These are phyloP conservation scores for Athrips mouffetella DNA, from an alignment of 2,888 invertebrate genomes.

Conservation along the genomic window DNA sequence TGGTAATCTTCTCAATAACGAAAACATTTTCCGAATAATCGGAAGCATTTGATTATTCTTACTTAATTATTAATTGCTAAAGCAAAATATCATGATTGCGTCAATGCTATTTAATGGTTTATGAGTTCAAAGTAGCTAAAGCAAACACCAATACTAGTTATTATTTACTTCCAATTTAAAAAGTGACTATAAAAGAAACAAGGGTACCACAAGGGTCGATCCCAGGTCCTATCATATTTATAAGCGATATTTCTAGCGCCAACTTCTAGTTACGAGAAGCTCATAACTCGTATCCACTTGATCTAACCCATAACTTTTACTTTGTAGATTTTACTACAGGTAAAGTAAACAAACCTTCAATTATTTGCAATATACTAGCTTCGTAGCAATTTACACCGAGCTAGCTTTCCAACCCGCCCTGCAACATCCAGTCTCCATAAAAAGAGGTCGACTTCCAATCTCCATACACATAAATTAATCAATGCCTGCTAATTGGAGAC, in stretches of 20 bases:
- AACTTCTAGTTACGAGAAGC: background rate
- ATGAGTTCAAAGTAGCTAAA: no score
- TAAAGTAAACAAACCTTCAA: conserved; percentile 11
- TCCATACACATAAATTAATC: conserved; percentile 19
- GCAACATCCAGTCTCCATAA: conserved; percentile 11
- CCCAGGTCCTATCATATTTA: background rate
- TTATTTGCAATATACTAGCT: conserved; percentile 10
- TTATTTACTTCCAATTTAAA: no score
- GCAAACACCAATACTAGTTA: no score
- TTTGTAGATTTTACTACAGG: conserved; percentile 3
- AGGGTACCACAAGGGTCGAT: background rate
- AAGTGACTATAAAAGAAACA: background rate
- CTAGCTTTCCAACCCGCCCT: conserved; percentile 9
- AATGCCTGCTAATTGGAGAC: conserved; percentile 26
- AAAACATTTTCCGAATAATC: no score
- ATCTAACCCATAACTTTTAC: conserved; percentile 7
- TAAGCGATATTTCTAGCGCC: background rate
- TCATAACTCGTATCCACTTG: conserved; percentile 2
- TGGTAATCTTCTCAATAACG: no score
- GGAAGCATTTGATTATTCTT: background rate
- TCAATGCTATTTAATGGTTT: no score
- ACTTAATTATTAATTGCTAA: background rate
- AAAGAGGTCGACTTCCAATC: conserved; percentile 5
- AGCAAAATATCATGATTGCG: no score
- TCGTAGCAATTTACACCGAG: conserved; percentile 6